phyloP scores from a whole-genome alignment of 2,888 invertebrate species.

The Troides oblongomaculatus region DNA sequence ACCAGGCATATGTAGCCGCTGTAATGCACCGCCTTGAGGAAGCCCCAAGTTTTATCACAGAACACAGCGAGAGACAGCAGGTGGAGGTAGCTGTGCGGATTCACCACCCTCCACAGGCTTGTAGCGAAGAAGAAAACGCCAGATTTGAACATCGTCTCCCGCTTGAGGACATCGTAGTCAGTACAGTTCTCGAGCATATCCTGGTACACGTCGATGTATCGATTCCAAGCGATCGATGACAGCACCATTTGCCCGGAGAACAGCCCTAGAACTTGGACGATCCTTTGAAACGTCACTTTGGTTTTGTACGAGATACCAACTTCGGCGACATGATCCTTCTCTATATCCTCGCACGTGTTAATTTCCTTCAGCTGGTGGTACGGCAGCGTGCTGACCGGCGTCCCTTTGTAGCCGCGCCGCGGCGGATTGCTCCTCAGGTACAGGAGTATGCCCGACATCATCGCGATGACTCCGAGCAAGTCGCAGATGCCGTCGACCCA shows the following conservation, averaged over 20 bases:
- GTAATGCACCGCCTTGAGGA: slow-evolving; percentile 85
- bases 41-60: slow-evolving; percentile 90
- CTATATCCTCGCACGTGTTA: slow-evolving; percentile 67
- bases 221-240: slow-evolving; percentile 90
- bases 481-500: slow-evolving; percentile 92
- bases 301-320: slow-evolving; percentile 83
- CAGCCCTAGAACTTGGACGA: slow-evolving; percentile 82
- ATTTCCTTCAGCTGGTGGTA: slow-evolving; percentile 72
- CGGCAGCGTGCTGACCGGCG: slow-evolving; percentile 81
- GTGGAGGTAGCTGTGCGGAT: slow-evolving; percentile 89
- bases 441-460: slow-evolving; percentile 84
- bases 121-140: slow-evolving; percentile 86
- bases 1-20: slow-evolving; percentile 85
- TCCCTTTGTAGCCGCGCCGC: slow-evolving; percentile 83
- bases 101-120: slow-evolving; percentile 88
- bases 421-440: slow-evolving; percentile 87
- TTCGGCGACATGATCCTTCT: slow-evolving; percentile 66
- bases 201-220: slow-evolving; percentile 90
- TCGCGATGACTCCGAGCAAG: slow-evolving; percentile 85
- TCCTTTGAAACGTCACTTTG: slow-evolving; percentile 83
- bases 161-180: slow-evolving; percentile 71
- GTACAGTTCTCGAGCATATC: slow-evolving; percentile 84
- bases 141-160: slow-evolving; percentile 83
- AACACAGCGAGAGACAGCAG: slow-evolving; percentile 87
- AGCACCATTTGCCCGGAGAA: slow-evolving; percentile 86